Base-by-base conservation (phyloP, 1,140 invertebrate species). In the Hyles vespertilio region DNA sequence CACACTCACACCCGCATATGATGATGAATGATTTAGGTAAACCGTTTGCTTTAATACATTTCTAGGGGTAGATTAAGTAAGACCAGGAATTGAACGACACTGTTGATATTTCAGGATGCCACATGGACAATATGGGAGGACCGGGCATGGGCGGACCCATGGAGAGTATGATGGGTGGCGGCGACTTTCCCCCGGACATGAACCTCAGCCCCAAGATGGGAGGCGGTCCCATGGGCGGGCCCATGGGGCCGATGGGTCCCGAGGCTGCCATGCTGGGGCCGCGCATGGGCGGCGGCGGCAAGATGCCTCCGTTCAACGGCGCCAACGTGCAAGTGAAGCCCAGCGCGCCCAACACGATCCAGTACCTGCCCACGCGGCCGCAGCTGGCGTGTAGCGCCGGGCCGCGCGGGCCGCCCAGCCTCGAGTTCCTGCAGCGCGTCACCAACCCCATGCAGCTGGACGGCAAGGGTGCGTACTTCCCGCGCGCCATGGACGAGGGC, bases 331-430 rank as follows among this genome's bases (percentile, higher is more conserved):
- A 97, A 89, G 97, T 99, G 32, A 98, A 98, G 90, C 95, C 97
- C 1, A 98, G 95, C 88, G 97, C 97, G 2, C 98, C 98, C 0
- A 99, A 99, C 84, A 99, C 98, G 9, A 99, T 99, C 75, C 98
- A 99, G 89, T 99, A 99, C 91, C 93, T 99, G 78, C 98, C 98
- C 32, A 96, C 97, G 44, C 92, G 96, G 87, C 94, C 96, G 8
- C 96, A 96, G 74, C 91, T 94, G 66, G 90, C 93, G 43, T 90
- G 92, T 67, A 90, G 92, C 46, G 84, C 91, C 66, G 91, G 91
- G 53, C 91, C 93, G 6, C 91, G 95, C 54, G 94, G 94, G n/a
- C 95, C 96, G 1, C 96, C 97, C 5, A 97, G 96, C 79, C 89
- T 98, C 51, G 97, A 98, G 62, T 98, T 98, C 86, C 91, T 98